These are phyloP conservation scores for Volucella inanis DNA, from an alignment of 2,888 invertebrate species.

Conservation along the genomic window DNA sequence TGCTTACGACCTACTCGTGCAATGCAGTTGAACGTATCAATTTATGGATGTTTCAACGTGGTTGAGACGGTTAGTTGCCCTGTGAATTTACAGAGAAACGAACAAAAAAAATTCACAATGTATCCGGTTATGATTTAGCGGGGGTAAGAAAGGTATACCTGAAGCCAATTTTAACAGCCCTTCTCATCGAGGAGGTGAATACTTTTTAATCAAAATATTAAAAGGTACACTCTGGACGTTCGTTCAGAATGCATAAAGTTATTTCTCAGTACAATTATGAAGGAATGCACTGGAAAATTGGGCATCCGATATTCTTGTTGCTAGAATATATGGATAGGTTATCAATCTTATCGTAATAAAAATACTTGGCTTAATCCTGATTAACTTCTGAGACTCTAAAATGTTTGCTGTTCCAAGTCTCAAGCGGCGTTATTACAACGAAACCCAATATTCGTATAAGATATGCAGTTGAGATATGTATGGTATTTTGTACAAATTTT, in stretches of 20 bases:
- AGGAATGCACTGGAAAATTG: slow-evolving; percentile 31
- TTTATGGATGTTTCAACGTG: slow-evolving; percentile 43
- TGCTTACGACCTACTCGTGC: slow-evolving; percentile 20
- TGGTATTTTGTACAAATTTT: no score
- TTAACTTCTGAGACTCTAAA: no score
- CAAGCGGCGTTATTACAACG: no score
- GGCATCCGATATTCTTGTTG: no score
- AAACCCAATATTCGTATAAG: no score
- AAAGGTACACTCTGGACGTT: no score
- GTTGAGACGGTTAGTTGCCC: background rate
- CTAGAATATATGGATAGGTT: no score
- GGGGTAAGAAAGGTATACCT: background rate
- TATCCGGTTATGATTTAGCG: slow-evolving; percentile 34
- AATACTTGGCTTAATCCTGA: no score
- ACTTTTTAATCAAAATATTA: background rate
- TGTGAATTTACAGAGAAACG: slow-evolving; percentile 12
- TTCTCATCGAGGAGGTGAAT: background rate
- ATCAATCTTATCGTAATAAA: no score
- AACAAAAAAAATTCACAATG: slow-evolving; percentile 21
- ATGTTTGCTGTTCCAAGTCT: no score
- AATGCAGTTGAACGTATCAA: slow-evolving; percentile 41
- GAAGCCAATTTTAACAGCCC: slow-evolving; percentile 37
- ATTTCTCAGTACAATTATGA: slow-evolving; percentile 31
- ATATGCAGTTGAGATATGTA: no score
- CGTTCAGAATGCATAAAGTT: slow-evolving; percentile 16